phyloP scores from a whole-genome alignment of 2,888 invertebrate species.

The Mimumesa dahlbomi region DNA sequence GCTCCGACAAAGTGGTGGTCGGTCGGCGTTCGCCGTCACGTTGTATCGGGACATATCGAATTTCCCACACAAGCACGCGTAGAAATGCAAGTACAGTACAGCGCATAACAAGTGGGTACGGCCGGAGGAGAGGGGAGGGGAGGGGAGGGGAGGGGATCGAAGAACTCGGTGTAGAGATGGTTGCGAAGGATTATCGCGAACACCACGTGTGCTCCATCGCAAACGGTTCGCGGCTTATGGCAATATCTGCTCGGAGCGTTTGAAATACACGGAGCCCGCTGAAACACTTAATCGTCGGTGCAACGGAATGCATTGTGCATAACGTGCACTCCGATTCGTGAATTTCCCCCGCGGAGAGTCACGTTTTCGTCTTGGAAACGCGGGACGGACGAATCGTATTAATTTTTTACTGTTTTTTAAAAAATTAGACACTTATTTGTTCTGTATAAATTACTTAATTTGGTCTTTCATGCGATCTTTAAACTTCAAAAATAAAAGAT shows the following conservation, averaged over 20 bases:
- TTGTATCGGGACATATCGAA: conserved; percentile 43
- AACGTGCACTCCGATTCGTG: background rate
- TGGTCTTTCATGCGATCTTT: too few species aligned
- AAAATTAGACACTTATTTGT: too few species aligned
- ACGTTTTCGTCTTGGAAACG: background rate
- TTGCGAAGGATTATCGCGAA: conserved; percentile 24
- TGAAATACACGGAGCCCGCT: background rate
- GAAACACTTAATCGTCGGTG: conserved; percentile 6
- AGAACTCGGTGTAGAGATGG: conserved; percentile 9
- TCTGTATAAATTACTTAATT: too few species aligned
- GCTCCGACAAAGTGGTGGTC: conserved; percentile 32
- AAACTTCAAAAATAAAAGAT: too few species aligned
- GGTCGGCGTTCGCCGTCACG: conserved; percentile 21
- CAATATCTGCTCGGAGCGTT: conserved; percentile 17
- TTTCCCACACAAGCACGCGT: conserved; percentile 34
- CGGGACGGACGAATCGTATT: background rate
- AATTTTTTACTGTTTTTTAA: background rate
- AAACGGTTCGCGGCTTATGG: conserved; percentile 27
- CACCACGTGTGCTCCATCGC: conserved; percentile 24
- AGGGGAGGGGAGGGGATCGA: conserved; percentile 4
- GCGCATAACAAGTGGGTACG: conserved; percentile 20
- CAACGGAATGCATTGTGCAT: conserved; percentile 4
- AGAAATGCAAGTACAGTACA: conserved; percentile 29
- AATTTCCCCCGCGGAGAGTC: background rate
- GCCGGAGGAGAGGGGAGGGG: too few species aligned